Evolutionary conservation across 1,140 invertebrate genomes (phyloP).

Genomic region (Drosophila tani): DNA sequence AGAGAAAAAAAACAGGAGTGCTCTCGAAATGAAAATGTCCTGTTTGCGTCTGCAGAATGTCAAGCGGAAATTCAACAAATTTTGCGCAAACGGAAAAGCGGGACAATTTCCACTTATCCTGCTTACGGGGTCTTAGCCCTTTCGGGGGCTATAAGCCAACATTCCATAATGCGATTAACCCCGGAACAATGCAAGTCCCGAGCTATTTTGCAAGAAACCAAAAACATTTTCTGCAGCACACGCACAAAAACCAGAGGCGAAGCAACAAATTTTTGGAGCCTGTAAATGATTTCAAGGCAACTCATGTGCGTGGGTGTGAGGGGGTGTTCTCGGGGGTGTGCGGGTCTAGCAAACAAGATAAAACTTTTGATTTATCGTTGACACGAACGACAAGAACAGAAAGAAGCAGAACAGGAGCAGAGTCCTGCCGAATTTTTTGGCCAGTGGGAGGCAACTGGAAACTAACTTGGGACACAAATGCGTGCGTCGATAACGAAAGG

Average conservation of each 20-base stretch:
- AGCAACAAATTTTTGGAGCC: conserved; percentile 50
- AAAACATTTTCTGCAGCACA: conserved; percentile 38
- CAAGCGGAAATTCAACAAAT: conserved; percentile 67
- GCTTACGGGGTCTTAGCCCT: conserved; percentile 30
- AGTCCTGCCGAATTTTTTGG: conserved; percentile 30
- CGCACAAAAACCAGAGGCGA: conserved; percentile 45
- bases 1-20: conserved; percentile 22
- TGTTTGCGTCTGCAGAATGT: conserved; percentile 57
- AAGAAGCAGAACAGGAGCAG: conserved; percentile 10
- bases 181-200: conserved; percentile 29
- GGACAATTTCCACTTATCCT: conserved; percentile 35
- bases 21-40: conserved; percentile 20
- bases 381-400: conserved; percentile 66
- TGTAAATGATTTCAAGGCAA: conserved; percentile 50
- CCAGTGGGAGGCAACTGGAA: conserved; percentile 21
- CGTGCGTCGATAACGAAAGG: conserved; percentile 54
- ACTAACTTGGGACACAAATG: conserved; percentile 58
- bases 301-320: conserved; percentile 20
- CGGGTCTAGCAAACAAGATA: conserved; percentile 66
- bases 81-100: conserved; percentile 55
- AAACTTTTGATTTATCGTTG: conserved; percentile 83
- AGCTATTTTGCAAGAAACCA: conserved; percentile 13
- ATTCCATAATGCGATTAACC: conserved; percentile 48
- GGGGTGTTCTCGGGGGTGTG: neutral
- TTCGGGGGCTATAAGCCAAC: conserved; percentile 13